Evolutionary conservation across 64 coral and sea anemone genomes (phyloP).

Genomic region (Montipora efflorescens): DNA sequence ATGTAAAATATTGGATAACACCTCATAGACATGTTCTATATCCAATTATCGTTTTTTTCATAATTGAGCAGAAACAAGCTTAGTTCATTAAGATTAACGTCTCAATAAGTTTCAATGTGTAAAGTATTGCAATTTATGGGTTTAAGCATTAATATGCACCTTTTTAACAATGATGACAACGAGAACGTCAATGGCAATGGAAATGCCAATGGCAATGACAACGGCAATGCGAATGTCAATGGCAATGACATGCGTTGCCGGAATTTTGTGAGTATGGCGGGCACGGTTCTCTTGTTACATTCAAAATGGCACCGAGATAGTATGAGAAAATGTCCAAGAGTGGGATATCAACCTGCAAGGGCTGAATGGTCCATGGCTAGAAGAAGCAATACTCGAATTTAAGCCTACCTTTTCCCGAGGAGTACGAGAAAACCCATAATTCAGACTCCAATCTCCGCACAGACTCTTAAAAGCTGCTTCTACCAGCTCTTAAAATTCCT

Average conservation of each 20-base stretch:
- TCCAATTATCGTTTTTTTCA: too few relatives aligned
- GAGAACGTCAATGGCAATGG: too few relatives aligned
- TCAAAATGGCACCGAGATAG: background rate
- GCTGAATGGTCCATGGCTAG: background rate
- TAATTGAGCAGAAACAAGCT: too few relatives aligned
- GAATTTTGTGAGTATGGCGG: background rate
- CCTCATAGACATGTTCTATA: too few relatives aligned
- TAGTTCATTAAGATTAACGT: too few relatives aligned
- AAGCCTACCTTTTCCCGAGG: conserved; percentile 9
- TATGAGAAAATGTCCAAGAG: background rate
- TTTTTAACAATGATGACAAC: too few relatives aligned
- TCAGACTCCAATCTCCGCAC: background rate
- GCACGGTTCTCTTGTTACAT: background rate
- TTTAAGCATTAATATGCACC: too few relatives aligned
- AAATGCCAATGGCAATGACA: too few relatives aligned
- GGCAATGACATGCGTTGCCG: background rate
- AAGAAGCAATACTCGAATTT: background rate
- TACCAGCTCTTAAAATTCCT: background rate
- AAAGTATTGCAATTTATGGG: too few relatives aligned
- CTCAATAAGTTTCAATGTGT: too few relatives aligned
- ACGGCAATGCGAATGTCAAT: too few relatives aligned
- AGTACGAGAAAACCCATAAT: background rate
- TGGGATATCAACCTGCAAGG: background rate
- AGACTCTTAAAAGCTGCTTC: background rate
- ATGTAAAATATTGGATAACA: too few relatives aligned